Conservation (phyloP, 2,113 vertebrate genomes). For the Crotalus tigris region DNA sequence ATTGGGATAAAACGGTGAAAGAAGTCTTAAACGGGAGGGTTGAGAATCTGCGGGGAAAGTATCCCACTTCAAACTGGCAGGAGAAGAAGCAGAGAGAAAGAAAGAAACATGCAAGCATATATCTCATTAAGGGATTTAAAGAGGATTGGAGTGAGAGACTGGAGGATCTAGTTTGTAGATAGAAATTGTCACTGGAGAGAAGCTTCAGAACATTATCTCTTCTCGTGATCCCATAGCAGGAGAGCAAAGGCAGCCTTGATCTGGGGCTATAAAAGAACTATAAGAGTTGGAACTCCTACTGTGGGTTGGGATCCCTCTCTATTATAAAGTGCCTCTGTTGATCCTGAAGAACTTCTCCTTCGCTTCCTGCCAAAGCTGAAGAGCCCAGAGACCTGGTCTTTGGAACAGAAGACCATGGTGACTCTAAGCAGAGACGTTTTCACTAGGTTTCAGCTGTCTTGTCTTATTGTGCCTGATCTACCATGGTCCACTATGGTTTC, state of each 20-base stretch:
- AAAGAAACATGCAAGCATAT: not conserved
- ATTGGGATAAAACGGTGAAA: not conserved
- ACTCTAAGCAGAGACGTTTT: not conserved
- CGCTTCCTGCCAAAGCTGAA: not conserved
- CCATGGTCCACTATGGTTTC: not conserved
- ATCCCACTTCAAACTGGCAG: not conserved
- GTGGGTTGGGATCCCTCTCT: not conserved
- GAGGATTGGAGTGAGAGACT: not conserved
- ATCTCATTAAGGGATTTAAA: not conserved
- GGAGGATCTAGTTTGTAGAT: not conserved
- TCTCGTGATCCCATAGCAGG: not conserved
- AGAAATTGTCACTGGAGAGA: not conserved
- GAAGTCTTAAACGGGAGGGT: not conserved
- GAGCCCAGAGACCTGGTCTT: not conserved
- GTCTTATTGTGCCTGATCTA: not conserved
- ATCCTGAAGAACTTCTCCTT: not conserved
- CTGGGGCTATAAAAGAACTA: not conserved
- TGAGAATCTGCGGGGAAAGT: not conserved
- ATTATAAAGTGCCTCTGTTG: not conserved
- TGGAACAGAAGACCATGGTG: not conserved
- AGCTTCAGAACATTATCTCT: not conserved
- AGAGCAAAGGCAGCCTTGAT: not conserved
- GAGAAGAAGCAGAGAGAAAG: not conserved
- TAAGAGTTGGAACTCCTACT: not conserved
- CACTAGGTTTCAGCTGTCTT: not conserved